These are phyloP conservation scores for Orussus abietinus DNA, from an alignment of 1,140 invertebrate genomes.

Conservation along the genomic window DNA sequence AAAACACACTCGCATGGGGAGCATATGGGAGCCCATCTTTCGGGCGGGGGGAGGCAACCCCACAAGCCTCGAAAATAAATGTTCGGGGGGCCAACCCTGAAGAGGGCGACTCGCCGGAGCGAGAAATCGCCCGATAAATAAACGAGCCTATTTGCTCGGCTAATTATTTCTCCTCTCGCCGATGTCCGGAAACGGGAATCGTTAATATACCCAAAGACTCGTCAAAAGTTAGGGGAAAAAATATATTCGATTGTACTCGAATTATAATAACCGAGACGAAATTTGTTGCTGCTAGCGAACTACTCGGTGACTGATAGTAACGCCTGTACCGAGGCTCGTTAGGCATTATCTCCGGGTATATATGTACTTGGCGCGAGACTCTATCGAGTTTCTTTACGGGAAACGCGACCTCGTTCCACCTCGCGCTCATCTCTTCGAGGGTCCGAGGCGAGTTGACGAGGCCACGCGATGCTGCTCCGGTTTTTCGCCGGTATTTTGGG, in stretches of 20 bases:
- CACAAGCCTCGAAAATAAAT: constrained; percentile 50
- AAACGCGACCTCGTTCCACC: too few relatives aligned
- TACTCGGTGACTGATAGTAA: too few relatives aligned
- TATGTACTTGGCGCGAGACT: too few relatives aligned
- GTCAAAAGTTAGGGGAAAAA: too few relatives aligned
- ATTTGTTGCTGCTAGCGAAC: too few relatives aligned
- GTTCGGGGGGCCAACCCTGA: constrained; percentile 29
- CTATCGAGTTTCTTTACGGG: too few relatives aligned
- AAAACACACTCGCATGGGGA: constrained; percentile 45
- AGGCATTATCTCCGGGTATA: too few relatives aligned
- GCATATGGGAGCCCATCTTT: constrained; percentile 45
- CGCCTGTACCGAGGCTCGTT: too few relatives aligned
- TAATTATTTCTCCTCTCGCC: constrained; percentile 48
- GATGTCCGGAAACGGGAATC: constrained; percentile 16
- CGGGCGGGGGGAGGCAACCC: constrained; percentile 44
- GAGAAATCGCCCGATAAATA: constrained; percentile 48
- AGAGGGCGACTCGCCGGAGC: constrained; percentile 38
- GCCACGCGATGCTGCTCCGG: not conserved
- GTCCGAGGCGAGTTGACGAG: too few relatives aligned
- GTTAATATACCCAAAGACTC: not conserved
- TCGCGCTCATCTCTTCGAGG: too few relatives aligned
- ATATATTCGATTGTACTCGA: too few relatives aligned
- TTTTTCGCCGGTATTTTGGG: constrained; percentile 23
- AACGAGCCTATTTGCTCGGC: constrained; percentile 39
- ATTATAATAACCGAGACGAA: too few relatives aligned